A percentile compares a stretch with the other conserved stretches of the same genome.
Conservation (phyloP, 2,888 invertebrate genomes). For the Amblyjoppa proteus region DNA sequence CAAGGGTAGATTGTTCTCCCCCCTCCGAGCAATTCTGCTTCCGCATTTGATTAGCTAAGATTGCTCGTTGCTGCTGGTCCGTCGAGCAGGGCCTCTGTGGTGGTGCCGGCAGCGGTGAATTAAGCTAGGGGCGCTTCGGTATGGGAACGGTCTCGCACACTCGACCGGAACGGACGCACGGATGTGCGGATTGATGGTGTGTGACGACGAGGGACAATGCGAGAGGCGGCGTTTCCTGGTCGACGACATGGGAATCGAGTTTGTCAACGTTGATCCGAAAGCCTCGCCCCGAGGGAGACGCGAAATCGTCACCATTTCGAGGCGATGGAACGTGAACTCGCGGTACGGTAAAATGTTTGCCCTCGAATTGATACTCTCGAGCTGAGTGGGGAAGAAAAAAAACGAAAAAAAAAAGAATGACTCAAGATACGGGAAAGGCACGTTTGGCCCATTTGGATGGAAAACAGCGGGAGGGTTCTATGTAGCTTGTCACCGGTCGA, state of each 20-base stretch:
- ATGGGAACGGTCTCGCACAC: conserved; percentile 34
- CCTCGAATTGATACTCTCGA: neutral
- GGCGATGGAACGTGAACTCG: neutral
- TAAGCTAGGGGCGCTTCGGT: conserved; percentile 6
- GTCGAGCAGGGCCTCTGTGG: conserved; percentile 21
- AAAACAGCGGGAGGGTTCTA: neutral
- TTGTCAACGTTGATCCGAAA: conserved; percentile 80
- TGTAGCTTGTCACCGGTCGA: neutral
- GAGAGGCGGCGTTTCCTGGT: conserved; percentile 18
- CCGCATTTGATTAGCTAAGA: conserved; percentile 73
- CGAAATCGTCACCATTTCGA: conserved; percentile 50
- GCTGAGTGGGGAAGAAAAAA: no score
- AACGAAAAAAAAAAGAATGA: neutral
- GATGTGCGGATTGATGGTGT: conserved; percentile 25
- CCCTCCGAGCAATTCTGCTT: conserved; percentile 28
- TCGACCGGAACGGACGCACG: conserved; percentile 3
- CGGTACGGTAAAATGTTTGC: neutral
- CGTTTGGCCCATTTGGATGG: neutral
- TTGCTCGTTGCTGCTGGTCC: conserved; percentile 56
- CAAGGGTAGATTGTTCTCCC: conserved; percentile 32
- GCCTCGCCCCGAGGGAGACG: conserved; percentile 65
- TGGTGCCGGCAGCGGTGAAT: conserved; percentile 12
- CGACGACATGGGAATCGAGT: conserved; percentile 74
- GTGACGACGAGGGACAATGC: conserved; percentile 29
- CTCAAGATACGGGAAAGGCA: neutral